A percentile compares a stretch with the other conserved stretches of the same genome.
These are phyloP conservation scores for Galeruca laticollis DNA, from an alignment of 2,888 invertebrate genomes.

Conservation along the genomic window DNA sequence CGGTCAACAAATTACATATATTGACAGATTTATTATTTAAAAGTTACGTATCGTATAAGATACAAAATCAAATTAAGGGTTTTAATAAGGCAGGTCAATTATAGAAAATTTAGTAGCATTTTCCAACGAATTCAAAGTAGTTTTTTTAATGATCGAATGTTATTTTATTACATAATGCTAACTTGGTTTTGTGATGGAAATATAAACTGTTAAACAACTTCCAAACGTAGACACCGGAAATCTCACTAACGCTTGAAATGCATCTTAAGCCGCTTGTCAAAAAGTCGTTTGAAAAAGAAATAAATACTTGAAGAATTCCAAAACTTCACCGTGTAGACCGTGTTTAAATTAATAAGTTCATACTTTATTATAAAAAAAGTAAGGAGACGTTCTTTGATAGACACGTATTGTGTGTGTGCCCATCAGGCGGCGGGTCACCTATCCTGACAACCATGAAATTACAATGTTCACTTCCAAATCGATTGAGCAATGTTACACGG, in stretches of 20 bases:
- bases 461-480: conserved; percentile 67
- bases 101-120: too few species aligned
- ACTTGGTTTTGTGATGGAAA: neutral
- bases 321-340: conserved; percentile 5
- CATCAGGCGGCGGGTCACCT: conserved; percentile 63
- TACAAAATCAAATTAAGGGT: too few species aligned
- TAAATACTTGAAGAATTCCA: neutral
- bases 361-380: conserved; percentile 15
- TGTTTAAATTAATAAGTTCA: conserved; percentile 5
- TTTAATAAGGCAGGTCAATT: too few species aligned
- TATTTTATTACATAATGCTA: too few species aligned
- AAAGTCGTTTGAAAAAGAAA: conserved; percentile 16
- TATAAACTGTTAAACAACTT: neutral
- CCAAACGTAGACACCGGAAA: conserved; percentile 2
- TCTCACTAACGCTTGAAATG: conserved; percentile 9
- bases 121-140: too few species aligned
- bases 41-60: too few species aligned
- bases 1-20: too few species aligned
- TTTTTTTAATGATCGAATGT: too few species aligned
- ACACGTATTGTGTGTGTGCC: conserved; percentile 60
- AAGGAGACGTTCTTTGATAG: conserved; percentile 13
- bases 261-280: conserved; percentile 13
- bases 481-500: conserved; percentile 65
- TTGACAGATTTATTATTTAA: too few species aligned
- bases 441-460: conserved; percentile 67